Percentiles rank a stretch among this genome's conserved stretches.
Evolutionary conservation across 2,888 invertebrate genomes (phyloP).

Genomic region (Psylliodes chrysocephalus): DNA sequence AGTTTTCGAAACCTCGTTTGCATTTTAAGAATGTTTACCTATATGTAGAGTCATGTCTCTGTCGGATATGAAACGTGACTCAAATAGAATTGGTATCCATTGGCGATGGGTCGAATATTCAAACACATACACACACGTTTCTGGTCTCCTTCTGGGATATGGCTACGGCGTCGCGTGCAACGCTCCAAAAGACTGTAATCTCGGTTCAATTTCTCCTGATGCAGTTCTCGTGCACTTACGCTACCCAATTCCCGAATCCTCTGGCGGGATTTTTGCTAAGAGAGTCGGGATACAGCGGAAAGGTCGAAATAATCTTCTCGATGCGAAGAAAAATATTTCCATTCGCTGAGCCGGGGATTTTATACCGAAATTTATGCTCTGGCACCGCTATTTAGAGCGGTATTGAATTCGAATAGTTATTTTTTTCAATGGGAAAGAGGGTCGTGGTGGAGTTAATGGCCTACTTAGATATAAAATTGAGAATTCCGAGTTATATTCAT

Average conservation of each 20-base stretch:
- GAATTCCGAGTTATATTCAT: too few species aligned
- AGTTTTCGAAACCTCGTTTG: neutral
- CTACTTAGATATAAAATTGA: too few species aligned
- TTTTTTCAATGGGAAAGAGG: neutral
- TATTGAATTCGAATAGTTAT: neutral
- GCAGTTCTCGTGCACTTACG: conserved; percentile 11
- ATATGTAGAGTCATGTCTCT: neutral
- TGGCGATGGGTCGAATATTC: conserved; percentile 3
- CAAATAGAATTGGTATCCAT: neutral
- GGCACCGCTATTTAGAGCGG: neutral
- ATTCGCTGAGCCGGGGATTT: neutral
- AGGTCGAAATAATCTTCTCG: conserved; percentile 8
- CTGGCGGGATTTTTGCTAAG: neutral
- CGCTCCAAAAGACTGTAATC: conserved; percentile 24
- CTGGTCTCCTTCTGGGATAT: conserved; percentile 1
- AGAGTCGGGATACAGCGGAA: neutral
- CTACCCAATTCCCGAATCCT: neutral
- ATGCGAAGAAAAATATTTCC: neutral
- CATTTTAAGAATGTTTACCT: neutral
- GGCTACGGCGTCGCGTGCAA: neutral
- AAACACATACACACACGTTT: conserved; percentile 16
- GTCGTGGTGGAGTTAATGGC: neutral
- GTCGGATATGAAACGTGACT: conserved; percentile 11
- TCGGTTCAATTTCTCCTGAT: conserved; percentile 12
- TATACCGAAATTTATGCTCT: neutral